phyloP scores from a whole-genome alignment of 2,888 invertebrate species.

The Platycheirus albimanus region DNA sequence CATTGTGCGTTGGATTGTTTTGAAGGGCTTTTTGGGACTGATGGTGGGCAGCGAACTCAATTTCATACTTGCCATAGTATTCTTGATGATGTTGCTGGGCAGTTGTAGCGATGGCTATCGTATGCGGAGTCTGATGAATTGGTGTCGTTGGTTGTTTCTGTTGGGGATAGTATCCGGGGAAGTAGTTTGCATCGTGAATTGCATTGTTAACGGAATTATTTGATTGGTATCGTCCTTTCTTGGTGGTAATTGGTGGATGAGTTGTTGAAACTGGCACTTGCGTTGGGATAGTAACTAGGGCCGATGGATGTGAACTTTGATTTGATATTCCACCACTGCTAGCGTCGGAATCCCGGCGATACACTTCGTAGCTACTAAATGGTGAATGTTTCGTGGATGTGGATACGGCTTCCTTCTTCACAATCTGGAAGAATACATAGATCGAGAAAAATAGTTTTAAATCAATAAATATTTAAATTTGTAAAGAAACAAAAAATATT shows the following conservation, averaged over 20 bases:
- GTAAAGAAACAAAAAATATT: too few species aligned
- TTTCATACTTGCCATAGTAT: conserved; percentile 82
- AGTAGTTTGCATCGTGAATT: conserved; percentile 78
- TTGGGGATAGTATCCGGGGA: conserved; percentile 80
- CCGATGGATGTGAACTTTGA: conserved; percentile 75
- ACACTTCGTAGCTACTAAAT: conserved; percentile 80
- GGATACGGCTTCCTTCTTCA: conserved; percentile 82
- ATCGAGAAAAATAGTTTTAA: too few species aligned
- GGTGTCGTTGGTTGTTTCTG: conserved; percentile 75
- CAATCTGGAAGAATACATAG: conserved; percentile 76
- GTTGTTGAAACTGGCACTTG: conserved; percentile 59
- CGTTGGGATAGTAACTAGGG: conserved; percentile 48
- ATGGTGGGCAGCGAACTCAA: conserved; percentile 78
- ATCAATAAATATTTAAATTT: too few species aligned
- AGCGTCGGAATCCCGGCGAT: conserved; percentile 78
- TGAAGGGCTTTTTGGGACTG: conserved; percentile 77
- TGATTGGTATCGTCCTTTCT: conserved; percentile 55
- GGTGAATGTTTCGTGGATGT: conserved; percentile 82
- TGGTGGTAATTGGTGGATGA: conserved; percentile 40
- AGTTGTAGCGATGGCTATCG: conserved; percentile 9
- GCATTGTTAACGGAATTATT: conserved; percentile 63
- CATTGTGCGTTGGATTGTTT: conserved; percentile 55
- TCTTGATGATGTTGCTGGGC: conserved; percentile 77
- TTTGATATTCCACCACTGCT: conserved; percentile 74
- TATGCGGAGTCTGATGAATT: conserved; percentile 73